phyloP scores from a whole-genome alignment of 2,113 vertebrate species.

The Gambusia affinis region DNA sequence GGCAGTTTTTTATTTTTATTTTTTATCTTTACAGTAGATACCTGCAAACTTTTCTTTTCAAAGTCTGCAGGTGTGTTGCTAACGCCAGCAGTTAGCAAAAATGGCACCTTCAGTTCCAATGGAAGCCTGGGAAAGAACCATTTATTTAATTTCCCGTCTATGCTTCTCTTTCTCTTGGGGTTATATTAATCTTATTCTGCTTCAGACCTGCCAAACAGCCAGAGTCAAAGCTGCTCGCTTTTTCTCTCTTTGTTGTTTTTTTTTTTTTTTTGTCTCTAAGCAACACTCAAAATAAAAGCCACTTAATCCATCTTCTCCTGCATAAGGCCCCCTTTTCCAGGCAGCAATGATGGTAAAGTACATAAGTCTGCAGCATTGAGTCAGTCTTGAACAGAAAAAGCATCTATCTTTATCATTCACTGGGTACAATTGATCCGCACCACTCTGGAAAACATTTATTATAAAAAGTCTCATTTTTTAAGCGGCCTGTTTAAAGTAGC shows the following conservation, averaged over 20 bases:
- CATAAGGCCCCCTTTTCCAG: constrained; percentile 50
- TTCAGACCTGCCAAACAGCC: constrained; percentile 27
- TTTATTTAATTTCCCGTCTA: constrained; percentile 17
- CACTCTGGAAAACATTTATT: constrained; percentile 81
- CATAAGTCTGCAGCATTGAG: constrained; percentile 49
- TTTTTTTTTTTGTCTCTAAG: constrained; percentile 38
- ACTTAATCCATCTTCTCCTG: constrained; percentile 63
- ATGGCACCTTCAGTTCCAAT: background rate
- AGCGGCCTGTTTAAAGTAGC: constrained; percentile 70
- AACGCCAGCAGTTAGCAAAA: background rate
- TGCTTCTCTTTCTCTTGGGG: constrained; percentile 7
- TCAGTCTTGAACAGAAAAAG: constrained; percentile 45
- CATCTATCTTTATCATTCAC: constrained; percentile 72
- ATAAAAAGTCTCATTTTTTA: constrained; percentile 81
- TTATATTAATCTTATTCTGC: constrained; percentile 32
- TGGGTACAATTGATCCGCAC: constrained; percentile 75
- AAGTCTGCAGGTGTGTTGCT: constrained; percentile 1
- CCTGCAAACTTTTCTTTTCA: background rate
- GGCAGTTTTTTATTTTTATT: background rate
- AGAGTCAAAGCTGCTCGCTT: constrained; percentile 35
- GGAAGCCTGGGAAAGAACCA: background rate
- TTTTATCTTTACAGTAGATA: background rate
- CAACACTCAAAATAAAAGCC: constrained; percentile 61
- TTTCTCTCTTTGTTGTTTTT: constrained; percentile 2
- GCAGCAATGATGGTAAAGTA: constrained; percentile 53